Evolutionary conservation across 2,888 invertebrate species (phyloP), one percentile per base, ranked within the genome.

Genomic region (Drosophila helvetica): DNA sequence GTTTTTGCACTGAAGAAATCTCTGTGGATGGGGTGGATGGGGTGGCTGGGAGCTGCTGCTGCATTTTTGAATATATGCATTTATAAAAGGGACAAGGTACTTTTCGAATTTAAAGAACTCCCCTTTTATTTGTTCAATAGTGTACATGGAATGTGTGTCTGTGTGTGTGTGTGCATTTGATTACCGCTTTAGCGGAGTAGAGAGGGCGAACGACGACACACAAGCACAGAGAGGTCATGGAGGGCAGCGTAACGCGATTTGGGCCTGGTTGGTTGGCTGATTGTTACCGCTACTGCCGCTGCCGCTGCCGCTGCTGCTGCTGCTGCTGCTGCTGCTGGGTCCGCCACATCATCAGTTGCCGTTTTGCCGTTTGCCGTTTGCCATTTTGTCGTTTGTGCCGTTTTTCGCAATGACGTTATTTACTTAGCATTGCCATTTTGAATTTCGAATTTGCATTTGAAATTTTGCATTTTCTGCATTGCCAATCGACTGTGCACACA

Each of bases 281-380:
- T 83, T 83, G 86, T 71, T 82, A 83, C 67, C 67, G 47, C 55
- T 62, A 46, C n/a, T 54, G 22, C 57, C 57, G 55, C 43, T 33
- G 50, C 12, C 42, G 77, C 65, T 64, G 48, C 43, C 42, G 38
- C 12, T 46, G 77, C 65, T 64, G 48, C 43, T 53, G 38, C 50
- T 66, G 67, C 42, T 27, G 50, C 12, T 52, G 78, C 67, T 60
- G 48, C 54, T 45, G 62, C 68, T 53, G 38, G 42, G 60, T 64
- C 63, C 70, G 79, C 70, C 88, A 87, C 86, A 80, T 80, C 78
- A 81, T 85, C 81, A 77, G 74, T 62, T 68, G 54, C 59, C 53
- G 18, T 65, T 69, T 55, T 50, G 48, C 56, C 47, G n/a, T 69
- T 55, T 50, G 48, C 56, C 47, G n/a, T 46, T 62, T 63, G 63